Conservation (phyloP, 2,888 invertebrate species). For the Amiota communis region DNA sequence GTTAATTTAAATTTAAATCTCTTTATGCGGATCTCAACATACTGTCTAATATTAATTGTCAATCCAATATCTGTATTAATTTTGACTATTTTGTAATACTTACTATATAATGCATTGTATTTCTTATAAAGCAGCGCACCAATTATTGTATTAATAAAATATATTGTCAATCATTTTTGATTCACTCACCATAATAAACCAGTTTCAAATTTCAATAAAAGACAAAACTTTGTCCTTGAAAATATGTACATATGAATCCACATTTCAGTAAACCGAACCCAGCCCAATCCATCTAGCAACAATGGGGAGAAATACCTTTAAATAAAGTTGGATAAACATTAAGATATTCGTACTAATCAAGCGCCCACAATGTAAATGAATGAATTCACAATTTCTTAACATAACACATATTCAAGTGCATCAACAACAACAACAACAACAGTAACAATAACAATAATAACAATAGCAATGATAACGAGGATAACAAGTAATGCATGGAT, state of each 20-base stretch:
- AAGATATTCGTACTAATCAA: slow-evolving; percentile 24
- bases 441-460: slow-evolving; percentile 5
- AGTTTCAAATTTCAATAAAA: slow-evolving; percentile 35
- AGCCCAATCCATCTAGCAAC: background rate
- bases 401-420: slow-evolving; percentile 26
- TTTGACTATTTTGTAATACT: too few relatives aligned
- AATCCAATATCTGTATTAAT: too few relatives aligned
- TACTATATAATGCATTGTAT: too few relatives aligned
- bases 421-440: slow-evolving; percentile 6
- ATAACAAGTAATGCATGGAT: slow-evolving; percentile 12
- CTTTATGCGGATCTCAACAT: too few relatives aligned
- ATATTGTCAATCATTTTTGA: too few relatives aligned
- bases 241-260: background rate
- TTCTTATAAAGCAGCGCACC: too few relatives aligned
- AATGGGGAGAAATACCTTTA: slow-evolving; percentile 29
- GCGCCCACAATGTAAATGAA: slow-evolving; percentile 15
- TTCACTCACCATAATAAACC: background rate
- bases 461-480: background rate
- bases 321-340: slow-evolving; percentile 17
- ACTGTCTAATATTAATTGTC: too few relatives aligned
- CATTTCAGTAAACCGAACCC: background rate
- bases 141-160: too few relatives aligned
- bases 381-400: background rate
- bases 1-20: too few relatives aligned
- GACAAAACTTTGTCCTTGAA: slow-evolving; percentile 42